Conservation (phyloP, 2,113 vertebrate genomes). For the Caretta caretta region DNA sequence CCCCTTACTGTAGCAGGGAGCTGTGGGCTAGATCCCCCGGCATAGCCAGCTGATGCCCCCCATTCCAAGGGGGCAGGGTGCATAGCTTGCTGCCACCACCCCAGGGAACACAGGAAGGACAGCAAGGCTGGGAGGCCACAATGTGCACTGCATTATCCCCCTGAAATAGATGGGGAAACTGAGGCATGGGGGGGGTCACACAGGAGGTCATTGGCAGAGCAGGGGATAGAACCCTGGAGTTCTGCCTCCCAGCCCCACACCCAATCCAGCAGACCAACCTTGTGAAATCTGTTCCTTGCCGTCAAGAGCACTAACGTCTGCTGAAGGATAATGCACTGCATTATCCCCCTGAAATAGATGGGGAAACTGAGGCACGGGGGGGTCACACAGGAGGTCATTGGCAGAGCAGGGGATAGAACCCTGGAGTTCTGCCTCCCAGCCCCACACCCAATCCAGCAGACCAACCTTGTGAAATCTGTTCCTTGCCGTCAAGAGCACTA, state of each 20-base stretch:
- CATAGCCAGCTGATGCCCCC: background rate
- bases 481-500: too few species aligned
- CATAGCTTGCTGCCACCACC: background rate
- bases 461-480: background rate
- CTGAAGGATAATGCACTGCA: too few species aligned
- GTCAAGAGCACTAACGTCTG: background rate
- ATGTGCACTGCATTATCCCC: too few species aligned
- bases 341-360: background rate
- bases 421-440: background rate
- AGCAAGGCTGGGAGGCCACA: background rate
- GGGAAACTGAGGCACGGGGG: background rate
- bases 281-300: background rate
- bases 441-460: background rate
- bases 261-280: background rate
- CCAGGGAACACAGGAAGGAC: background rate
- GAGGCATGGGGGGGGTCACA: background rate
- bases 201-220: background rate
- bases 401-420: background rate
- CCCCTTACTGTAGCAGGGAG: background rate
- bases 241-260: background rate
- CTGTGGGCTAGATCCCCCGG: background rate
- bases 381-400: background rate
- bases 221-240: background rate
- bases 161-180: background rate
- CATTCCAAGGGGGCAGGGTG: background rate